Conservation (phyloP, 2,113 vertebrate genomes). For the Ailurus styani region DNA sequence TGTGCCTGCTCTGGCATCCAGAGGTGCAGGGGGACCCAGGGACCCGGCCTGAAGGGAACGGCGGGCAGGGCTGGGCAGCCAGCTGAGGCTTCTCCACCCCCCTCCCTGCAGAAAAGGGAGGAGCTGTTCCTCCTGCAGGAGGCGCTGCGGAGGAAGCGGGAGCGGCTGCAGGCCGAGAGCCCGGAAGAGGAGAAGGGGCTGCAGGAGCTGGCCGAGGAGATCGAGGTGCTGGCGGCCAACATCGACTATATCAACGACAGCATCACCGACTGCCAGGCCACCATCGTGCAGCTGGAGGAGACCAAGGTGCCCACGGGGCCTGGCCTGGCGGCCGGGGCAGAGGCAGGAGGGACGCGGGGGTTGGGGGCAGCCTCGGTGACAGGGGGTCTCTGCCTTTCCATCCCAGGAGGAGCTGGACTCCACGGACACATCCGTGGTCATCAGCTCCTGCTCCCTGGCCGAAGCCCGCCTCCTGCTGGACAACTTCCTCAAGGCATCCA, state of each 20-base stretch:
- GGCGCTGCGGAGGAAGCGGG: constrained; percentile 86
- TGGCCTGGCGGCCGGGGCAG: fast-evolving
- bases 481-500: constrained; percentile 96
- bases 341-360: fast-evolving
- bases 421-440: constrained; percentile 96
- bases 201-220: constrained; percentile 94
- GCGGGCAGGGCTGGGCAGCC: not conserved
- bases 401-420: constrained; percentile 96
- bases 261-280: constrained; percentile 96
- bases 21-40: not conserved
- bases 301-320: constrained; percentile 85
- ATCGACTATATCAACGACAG: constrained; percentile 98
- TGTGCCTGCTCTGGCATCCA: not conserved
- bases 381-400: not conserved
- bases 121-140: constrained; percentile 94
- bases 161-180: constrained; percentile 87
- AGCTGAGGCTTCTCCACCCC: not conserved
- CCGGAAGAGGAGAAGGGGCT: constrained; percentile 89
- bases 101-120: constrained; percentile 91
- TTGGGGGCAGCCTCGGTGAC: fast-evolving
- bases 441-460: constrained; percentile 96
- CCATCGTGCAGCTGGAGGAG: constrained; percentile 97
- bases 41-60: too few species aligned
- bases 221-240: constrained; percentile 95
- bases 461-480: constrained; percentile 96